Conservation (phyloP, 1,140 invertebrate species). For the Nixonia krombeini region DNA sequence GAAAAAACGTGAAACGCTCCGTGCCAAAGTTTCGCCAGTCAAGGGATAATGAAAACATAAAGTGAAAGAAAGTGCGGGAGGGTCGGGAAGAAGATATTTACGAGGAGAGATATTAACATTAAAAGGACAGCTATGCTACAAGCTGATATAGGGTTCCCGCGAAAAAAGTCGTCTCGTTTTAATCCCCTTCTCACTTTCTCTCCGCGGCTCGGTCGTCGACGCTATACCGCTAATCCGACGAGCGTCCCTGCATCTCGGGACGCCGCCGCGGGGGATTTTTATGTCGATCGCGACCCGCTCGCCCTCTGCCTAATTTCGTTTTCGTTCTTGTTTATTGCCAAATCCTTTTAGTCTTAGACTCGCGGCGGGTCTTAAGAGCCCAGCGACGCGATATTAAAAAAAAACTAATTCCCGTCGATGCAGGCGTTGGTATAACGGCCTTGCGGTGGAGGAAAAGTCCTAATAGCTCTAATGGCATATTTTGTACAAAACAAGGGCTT, state of each 20-base stretch:
- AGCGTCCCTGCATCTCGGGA: conserved; percentile 33
- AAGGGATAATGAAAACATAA: conserved; percentile 1
- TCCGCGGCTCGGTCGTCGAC: conserved; percentile 18
- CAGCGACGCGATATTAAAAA: conserved; percentile 48
- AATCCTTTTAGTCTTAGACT: conserved; percentile 68
- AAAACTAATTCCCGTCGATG: conserved; percentile 38
- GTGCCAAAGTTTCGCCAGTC: no score
- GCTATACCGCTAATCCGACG: conserved; percentile 60
- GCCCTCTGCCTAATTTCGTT: conserved; percentile 61
- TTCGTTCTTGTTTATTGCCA: conserved; percentile 67
- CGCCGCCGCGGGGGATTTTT: conserved; percentile 50
- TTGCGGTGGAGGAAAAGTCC: conserved; percentile 27
- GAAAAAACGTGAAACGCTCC: no score
- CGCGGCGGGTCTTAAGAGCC: conserved; percentile 43
- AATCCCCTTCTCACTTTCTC: conserved; percentile 35
- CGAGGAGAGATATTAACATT: conserved; percentile 57
- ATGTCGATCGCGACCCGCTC: conserved; percentile 51
- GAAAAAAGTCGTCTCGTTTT: conserved; percentile 47
- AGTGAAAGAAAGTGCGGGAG: conserved; percentile 17
- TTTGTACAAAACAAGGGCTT: conserved; percentile 39
- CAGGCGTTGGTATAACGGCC: conserved; percentile 40
- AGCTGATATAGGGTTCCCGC: conserved; percentile 35
- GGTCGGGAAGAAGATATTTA: conserved; percentile 44
- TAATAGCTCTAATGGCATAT: conserved; percentile 39
- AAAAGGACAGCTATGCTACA: conserved; percentile 54